Conservation (phyloP, 2,113 vertebrate species). For the Hemibagrus wyckioides region DNA sequence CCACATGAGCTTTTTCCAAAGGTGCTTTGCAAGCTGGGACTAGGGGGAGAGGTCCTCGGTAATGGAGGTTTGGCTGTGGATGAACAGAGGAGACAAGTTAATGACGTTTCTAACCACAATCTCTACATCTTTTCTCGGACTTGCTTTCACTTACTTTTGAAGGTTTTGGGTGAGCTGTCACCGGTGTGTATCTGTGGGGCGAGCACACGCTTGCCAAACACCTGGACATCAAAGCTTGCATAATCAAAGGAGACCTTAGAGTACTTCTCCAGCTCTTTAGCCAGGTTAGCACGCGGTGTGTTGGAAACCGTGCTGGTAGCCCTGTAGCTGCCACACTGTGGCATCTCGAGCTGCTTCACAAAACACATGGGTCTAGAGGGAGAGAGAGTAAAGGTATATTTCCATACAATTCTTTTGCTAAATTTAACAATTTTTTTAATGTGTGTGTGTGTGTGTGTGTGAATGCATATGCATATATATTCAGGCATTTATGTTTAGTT, state of each 20-base stretch:
- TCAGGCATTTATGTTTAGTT: not conserved
- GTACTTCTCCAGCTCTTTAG: conserved; percentile 99
- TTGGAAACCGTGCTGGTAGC: conserved; percentile 81
- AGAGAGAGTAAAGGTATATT: not conserved
- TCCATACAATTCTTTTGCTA: not conserved
- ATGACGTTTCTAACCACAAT: not conserved
- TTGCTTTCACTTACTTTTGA: conserved; percentile 87
- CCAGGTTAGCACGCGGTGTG: conserved; percentile 94
- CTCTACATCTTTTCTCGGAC: not conserved
- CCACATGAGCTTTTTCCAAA: conserved; percentile 82
- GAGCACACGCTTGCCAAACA: conserved; percentile 98
- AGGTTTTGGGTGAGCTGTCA: conserved; percentile 99
- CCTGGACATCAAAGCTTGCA: conserved; percentile 99
- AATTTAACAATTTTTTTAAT: not conserved
- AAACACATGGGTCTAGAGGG: conserved; percentile 94
- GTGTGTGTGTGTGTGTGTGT: not conserved
- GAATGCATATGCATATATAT: not conserved
- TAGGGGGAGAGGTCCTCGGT: conserved; percentile 84
- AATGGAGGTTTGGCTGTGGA: conserved; percentile 82
- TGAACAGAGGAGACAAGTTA: not conserved
- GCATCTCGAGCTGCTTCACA: conserved; percentile 96
- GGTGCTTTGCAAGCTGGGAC: conserved; percentile 80
- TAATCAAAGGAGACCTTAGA: conserved; percentile 99
- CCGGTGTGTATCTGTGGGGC: conserved; percentile 98
- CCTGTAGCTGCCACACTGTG: conserved; percentile 89